Conservation (phyloP, 2,888 invertebrate species). For the Meta bourneti region DNA sequence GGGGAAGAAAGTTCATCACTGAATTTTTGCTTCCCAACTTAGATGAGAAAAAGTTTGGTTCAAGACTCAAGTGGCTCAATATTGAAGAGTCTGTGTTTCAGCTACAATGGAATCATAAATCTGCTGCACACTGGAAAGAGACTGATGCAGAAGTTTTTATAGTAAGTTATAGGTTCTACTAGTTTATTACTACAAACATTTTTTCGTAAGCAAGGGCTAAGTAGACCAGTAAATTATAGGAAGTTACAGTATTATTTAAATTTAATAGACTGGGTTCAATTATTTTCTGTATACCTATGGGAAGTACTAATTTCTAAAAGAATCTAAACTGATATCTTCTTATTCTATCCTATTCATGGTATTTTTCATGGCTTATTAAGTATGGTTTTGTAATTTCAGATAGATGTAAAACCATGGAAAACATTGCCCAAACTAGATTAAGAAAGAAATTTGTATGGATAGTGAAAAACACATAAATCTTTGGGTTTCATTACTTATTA, state of each 20-base stretch:
- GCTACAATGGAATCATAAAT: slow-evolving; percentile 53
- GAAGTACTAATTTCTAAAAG: background rate
- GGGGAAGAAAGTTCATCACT: slow-evolving; percentile 40
- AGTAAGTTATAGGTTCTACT: slow-evolving; percentile 4
- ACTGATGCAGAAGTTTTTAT: slow-evolving; percentile 56
- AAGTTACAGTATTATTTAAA: too few relatives aligned
- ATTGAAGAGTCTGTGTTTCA: slow-evolving; percentile 11
- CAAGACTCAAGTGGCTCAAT: slow-evolving; percentile 45
- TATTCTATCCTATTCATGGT: background rate
- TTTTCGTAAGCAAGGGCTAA: too few relatives aligned
- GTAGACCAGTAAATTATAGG: too few relatives aligned
- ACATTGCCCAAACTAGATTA: background rate
- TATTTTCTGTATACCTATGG: too few relatives aligned
- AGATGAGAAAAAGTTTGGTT: slow-evolving; percentile 30
- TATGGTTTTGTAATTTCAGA: background rate
- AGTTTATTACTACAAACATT: background rate
- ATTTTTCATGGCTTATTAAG: background rate
- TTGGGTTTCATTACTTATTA: too few relatives aligned
- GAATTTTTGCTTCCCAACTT: slow-evolving; percentile 46
- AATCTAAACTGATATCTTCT: background rate
- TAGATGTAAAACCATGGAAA: background rate
- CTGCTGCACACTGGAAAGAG: slow-evolving; percentile 33
- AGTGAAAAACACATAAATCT: too few relatives aligned
- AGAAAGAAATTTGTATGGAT: too few relatives aligned
- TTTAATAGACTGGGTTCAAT: too few relatives aligned